A percentile compares a stretch with the other conserved stretches of the same genome.
These are phyloP conservation scores for Willisornis vidua DNA, from an alignment of 2,113 vertebrate genomes.

Conservation along the genomic window DNA sequence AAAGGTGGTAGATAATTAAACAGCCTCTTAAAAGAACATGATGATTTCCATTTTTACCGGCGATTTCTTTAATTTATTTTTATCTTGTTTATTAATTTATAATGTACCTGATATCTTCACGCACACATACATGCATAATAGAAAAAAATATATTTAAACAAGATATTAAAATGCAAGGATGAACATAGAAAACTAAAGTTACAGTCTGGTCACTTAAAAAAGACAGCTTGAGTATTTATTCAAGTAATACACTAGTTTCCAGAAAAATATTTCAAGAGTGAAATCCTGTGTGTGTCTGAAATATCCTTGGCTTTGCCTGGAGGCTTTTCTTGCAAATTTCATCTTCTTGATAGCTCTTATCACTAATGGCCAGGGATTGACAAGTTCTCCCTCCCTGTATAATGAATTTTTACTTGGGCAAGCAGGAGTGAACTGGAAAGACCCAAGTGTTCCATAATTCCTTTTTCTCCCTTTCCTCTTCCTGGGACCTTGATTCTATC, in stretches of 20 bases:
- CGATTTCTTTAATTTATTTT: not conserved
- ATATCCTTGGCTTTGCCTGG: not conserved
- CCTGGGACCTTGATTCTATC: not conserved
- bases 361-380: not conserved
- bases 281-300: not conserved
- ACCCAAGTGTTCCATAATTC: not conserved
- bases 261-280: not conserved
- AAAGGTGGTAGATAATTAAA: constrained; percentile 1
- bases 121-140: not conserved
- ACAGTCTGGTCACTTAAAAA: not conserved
- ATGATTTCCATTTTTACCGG: not conserved
- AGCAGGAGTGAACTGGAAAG: not conserved
- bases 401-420: not conserved
- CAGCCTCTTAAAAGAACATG: not conserved
- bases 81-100: not conserved
- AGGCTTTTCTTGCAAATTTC: not conserved
- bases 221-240: not conserved
- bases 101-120: not conserved
- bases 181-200: not conserved
- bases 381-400: not conserved
- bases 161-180: not conserved
- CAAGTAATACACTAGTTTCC: not conserved
- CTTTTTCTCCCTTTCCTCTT: not conserved
- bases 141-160: not conserved
- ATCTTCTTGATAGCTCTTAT: not conserved